Evolutionary conservation across 2,888 invertebrate species (phyloP).

Genomic region (Abrostola triplasia): DNA sequence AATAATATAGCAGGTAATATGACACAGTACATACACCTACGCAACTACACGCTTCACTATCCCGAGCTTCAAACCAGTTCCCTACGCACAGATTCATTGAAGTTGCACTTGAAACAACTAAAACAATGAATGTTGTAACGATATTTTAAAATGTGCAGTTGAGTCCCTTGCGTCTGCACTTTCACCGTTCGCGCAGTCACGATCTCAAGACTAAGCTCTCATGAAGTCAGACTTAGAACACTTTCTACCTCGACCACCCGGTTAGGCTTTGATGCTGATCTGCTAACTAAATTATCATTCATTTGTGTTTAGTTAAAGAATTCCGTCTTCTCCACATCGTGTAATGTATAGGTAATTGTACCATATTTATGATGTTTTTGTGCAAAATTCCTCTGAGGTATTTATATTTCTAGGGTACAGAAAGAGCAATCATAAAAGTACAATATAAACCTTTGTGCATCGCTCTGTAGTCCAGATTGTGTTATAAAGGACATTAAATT

Average conservation of each 20-base stretch:
- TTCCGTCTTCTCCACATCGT: neutral
- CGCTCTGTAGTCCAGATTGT: conserved; percentile 36
- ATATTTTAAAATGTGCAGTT: conserved; percentile 54
- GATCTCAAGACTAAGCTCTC: conserved; percentile 60
- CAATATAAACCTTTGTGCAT: conserved; percentile 44
- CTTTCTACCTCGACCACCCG: conserved; percentile 74
- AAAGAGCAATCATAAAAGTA: conserved; percentile 37
- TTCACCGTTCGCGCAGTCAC: conserved; percentile 79
- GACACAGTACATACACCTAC: conserved; percentile 47
- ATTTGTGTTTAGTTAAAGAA: too few species aligned
- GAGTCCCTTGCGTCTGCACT: conserved; percentile 68
- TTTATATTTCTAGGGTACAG: conserved; percentile 23
- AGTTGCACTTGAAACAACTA: conserved; percentile 37
- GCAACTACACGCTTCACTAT: conserved; percentile 29
- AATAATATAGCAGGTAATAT: conserved; percentile 50
- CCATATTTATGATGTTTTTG: too few species aligned
- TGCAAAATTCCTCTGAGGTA: conserved; percentile 21
- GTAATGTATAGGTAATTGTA: neutral
- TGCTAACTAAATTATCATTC: conserved; percentile 28
- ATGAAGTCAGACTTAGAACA: conserved; percentile 56
- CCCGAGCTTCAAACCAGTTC: conserved; percentile 48
- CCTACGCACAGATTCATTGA: conserved; percentile 42
- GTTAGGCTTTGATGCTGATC: conserved; percentile 57
- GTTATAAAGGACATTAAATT: conserved; percentile 42
- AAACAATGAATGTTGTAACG: conserved; percentile 18